Conservation (phyloP, 2,888 invertebrate genomes). For the Perizoma affinitatum region DNA sequence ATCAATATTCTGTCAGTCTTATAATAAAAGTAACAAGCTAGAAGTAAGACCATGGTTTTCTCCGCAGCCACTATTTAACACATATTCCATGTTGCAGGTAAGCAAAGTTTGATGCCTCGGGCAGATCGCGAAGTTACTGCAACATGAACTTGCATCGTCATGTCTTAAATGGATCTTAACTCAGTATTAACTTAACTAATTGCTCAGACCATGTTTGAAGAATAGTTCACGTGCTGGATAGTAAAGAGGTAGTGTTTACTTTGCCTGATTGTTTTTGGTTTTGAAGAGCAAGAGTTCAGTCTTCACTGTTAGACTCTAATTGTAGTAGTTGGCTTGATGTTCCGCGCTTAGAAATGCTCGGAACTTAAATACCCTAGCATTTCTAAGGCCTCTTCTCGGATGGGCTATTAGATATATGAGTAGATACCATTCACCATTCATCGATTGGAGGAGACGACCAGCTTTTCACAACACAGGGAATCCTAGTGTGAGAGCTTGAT, state of each 20-base stretch:
- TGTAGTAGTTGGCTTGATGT: too few species aligned
- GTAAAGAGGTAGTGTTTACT: conserved; percentile 27
- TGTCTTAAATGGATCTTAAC: conserved; percentile 58
- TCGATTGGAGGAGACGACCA: too few species aligned
- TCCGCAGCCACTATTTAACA: conserved; percentile 20
- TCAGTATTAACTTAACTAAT: conserved; percentile 57
- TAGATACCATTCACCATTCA: too few species aligned
- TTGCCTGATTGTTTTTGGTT: conserved; percentile 24
- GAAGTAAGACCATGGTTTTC: conserved; percentile 26
- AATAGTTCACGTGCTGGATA: conserved; percentile 37
- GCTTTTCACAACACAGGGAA: too few species aligned
- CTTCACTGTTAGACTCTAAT: background rate
- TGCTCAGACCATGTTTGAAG: conserved; percentile 53
- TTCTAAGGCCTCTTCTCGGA: too few species aligned
- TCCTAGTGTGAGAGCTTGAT: too few species aligned
- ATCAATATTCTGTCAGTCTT: conserved; percentile 28
- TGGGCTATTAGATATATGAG: too few species aligned
- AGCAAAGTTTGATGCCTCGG: conserved; percentile 48
- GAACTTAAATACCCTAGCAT: too few species aligned
- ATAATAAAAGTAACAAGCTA: conserved; percentile 24
- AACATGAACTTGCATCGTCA: conserved; percentile 56
- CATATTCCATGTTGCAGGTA: conserved; percentile 28
- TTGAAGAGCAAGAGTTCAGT: background rate
- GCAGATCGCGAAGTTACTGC: conserved; percentile 61
- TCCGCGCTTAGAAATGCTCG: too few species aligned